A percentile compares a stretch with the other conserved stretches of the same genome.
phyloP scores from a whole-genome alignment of 1,140 invertebrate genomes.

The Melipona quadrifasciata region DNA sequence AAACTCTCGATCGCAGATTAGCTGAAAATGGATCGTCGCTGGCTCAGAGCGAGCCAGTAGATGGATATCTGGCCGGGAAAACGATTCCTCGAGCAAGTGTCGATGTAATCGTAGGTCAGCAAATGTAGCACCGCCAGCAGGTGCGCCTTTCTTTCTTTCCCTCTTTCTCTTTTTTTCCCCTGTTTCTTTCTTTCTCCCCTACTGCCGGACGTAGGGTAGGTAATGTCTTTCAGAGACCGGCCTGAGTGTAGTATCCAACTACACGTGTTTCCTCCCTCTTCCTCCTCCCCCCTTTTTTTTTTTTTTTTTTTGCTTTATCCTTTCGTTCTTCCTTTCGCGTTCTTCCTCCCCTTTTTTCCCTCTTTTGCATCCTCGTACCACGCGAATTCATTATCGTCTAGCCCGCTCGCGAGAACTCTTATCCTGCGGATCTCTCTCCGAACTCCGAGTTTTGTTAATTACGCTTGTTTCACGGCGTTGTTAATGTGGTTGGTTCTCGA shows the following conservation, averaged over 20 bases:
- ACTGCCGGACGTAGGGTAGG: constrained; percentile 65
- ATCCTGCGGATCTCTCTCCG: constrained; percentile 18
- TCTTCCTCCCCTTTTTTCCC: not conserved
- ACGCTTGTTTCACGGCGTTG: constrained; percentile 39
- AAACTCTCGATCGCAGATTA: constrained; percentile 33
- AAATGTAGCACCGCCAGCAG: constrained; percentile 56
- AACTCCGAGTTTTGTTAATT: constrained; percentile 50
- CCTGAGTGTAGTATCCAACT: constrained; percentile 35
- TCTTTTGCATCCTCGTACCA: not conserved
- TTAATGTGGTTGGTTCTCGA: constrained; percentile 23
- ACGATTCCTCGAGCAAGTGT: constrained; percentile 42
- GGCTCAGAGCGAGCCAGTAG: constrained; percentile 23
- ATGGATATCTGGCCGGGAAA: constrained; percentile 57
- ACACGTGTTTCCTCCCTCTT: not conserved
- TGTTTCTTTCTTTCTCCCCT: constrained; percentile 43
- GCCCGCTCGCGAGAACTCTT: constrained; percentile 24
- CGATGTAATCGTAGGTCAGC: constrained; percentile 67
- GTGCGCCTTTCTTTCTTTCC: constrained; percentile 55
- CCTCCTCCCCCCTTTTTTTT: too few relatives aligned
- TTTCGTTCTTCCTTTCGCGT: too few relatives aligned
- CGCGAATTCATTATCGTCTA: constrained; percentile 37
- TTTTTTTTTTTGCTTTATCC: not conserved
- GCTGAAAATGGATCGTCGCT: constrained; percentile 41
- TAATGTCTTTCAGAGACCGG: constrained; percentile 57
- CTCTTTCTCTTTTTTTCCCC: not conserved